A percentile compares a stretch with the other conserved stretches of the same genome.
Evolutionary conservation across 2,888 invertebrate species (phyloP).

Genomic region (Zootermopsis nevadensis): DNA sequence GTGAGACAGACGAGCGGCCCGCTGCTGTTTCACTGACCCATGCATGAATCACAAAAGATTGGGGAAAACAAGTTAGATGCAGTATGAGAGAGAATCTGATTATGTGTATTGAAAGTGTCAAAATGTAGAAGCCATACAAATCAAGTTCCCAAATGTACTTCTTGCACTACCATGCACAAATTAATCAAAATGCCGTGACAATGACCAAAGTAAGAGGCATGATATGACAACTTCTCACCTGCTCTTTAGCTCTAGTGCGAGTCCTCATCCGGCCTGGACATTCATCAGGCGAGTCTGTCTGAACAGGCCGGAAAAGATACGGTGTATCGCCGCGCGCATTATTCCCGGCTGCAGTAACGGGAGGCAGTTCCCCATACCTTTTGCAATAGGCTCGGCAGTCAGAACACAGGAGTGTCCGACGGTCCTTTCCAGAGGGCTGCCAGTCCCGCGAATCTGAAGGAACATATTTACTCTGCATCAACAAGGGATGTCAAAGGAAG

Average conservation of each 20-base stretch:
- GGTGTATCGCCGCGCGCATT: conserved; percentile 58
- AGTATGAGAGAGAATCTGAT: too few species aligned
- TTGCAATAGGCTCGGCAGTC: conserved; percentile 82
- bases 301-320: conserved; percentile 68
- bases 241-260: conserved; percentile 77
- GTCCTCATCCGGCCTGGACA: conserved; percentile 89
- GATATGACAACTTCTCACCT: conserved; percentile 65
- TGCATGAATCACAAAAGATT: too few species aligned
- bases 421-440: conserved; percentile 79
- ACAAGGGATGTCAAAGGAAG: too few species aligned
- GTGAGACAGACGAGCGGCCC: too few species aligned
- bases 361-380: conserved; percentile 80
- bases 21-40: too few species aligned
- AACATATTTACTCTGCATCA: too few species aligned
- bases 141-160: too few species aligned
- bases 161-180: background rate
- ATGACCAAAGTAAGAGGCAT: background rate
- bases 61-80: too few species aligned
- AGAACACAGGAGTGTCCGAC: conserved; percentile 73
- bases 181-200: background rate
- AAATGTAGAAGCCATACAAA: too few species aligned
- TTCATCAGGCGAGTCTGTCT: conserved; percentile 59
- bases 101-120: too few species aligned
- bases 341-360: conserved; percentile 58
- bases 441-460: conserved; percentile 74